Evolutionary conservation across 1,140 invertebrate genomes (phyloP).

Genomic region (Anastrepha obliqua): DNA sequence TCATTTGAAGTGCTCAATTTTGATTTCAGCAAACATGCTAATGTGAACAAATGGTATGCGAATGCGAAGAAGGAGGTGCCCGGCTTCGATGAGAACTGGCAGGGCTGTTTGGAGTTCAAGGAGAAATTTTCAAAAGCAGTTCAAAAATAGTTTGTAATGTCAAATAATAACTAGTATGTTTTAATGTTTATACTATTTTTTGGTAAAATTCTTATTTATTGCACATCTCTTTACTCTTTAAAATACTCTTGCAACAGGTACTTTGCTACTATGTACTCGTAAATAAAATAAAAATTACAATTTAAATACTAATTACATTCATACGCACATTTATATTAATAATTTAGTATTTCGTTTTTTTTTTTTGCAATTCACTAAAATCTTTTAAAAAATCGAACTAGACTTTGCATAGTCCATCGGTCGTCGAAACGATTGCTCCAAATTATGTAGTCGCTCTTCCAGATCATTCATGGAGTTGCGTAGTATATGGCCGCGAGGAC

Average conservation of each 20-base stretch:
- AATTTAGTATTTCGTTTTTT: background rate
- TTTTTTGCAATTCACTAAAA: background rate
- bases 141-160: slow-evolving; percentile 24
- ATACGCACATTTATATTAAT: background rate
- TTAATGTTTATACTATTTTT: background rate
- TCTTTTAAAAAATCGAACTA: slow-evolving; percentile 60
- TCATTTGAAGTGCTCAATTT: slow-evolving; percentile 81
- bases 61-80: slow-evolving; percentile 80
- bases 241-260: slow-evolving; percentile 52
- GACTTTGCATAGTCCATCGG: slow-evolving; percentile 70
- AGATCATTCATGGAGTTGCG: slow-evolving; percentile 73
- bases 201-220: slow-evolving; percentile 44
- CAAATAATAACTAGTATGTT: background rate
- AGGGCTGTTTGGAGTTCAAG: slow-evolving; percentile 76
- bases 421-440: slow-evolving; percentile 71
- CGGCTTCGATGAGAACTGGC: slow-evolving; percentile 83
- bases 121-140: slow-evolving; percentile 50
- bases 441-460: slow-evolving; percentile 70
- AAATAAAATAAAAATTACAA: background rate
- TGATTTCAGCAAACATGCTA: slow-evolving; percentile 80
- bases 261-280: background rate
- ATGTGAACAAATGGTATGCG: slow-evolving; percentile 82
- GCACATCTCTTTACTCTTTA: background rate
- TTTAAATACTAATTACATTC: slow-evolving; percentile 26
- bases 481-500: slow-evolving; percentile 67